Evolutionary conservation across 2,888 invertebrate species (phyloP), one percentile per base, ranked within the genome.

Genomic region (Calameuta filiformis): DNA sequence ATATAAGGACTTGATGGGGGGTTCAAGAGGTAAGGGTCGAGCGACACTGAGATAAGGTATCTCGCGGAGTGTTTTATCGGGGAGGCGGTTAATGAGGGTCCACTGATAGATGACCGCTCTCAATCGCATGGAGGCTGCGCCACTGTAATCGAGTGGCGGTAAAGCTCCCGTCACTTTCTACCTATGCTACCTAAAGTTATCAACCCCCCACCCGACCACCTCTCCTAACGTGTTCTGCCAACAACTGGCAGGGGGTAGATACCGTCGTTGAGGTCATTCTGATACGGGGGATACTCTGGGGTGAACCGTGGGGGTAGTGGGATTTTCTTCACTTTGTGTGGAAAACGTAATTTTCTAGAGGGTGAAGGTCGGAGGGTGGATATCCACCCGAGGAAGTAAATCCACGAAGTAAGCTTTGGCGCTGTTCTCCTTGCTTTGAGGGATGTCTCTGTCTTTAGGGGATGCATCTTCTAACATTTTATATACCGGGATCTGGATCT

Each of bases 41-140:
- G 80, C 80, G 81, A 78, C 78, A 76, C 78, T 76, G 75, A 83
- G 88, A 89, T 89, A 89, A 89, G 86, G 85, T 87, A 89, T 88
- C 87, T 83, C 81, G 84, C 78, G 85, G 83, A 83, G 86, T 84
- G 84, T 82, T 88, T 88, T 89, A 89, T 88, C 87, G 86, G 83
- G 82, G 77, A 83, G 85, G 80, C 85, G 83, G 87, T 89, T 90
- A 90, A 90, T 86, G 89, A 90, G 85, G 88, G 88, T 89, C 83
- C 82, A 76, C 83, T 86, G 88, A 88, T 83, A 83, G 85, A 85
- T 85, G 84, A 84, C 85, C 78, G 75, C 56, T 79, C 79, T 81
- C 73, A 74, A 79, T 76, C 79, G 76, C 76, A 73, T 37, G 73
- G 76, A 73, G 68, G 76, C 74, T 76, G 73, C 23, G 73, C 76